Evolutionary conservation across 2,888 invertebrate species (phyloP), one percentile per base, ranked within the genome.

Genomic region (Agrotis puta): DNA sequence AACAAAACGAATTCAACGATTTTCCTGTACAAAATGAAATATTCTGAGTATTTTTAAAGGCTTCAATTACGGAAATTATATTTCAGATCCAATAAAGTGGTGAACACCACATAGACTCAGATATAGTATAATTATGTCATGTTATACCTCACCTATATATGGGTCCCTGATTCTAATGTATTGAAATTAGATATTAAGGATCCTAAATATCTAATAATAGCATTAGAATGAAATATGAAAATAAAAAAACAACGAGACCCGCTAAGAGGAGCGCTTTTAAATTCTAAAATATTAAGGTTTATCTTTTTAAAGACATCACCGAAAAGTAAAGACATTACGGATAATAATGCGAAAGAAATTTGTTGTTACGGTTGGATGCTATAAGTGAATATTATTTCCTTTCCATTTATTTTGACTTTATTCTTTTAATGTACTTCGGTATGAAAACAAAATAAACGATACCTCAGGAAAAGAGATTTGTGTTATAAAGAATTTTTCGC

Each of bases 381-480:
- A 74, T 82, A 84, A 84, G 80, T 74, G 82, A 72, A 84, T 84
- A 77, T 77, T 81, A 86, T 88, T 90, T 89, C 82, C 80, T 80
- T 45, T 27, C 76, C 76, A 82, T 78, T 81, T 84, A 79, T 87
- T 83, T 85, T 77, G 59, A 84, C 83, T 83, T 78, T 81, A 77
- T 80, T 76, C 69, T 47, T 66, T 67, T 81, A 81, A 82, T 84
- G 81, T 77, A 75, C 73, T 62, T 59, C 64, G 11, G 27, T 33
- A n/a, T 27, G n/a, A 43, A 14, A 14, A 69, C 16, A 61, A 67
- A 76, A 65, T 77, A 80, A 76, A 78, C 18, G 57, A 68, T 62
- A 66, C 3, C 4, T 20, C 14, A 11, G 16, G 4, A 24, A 67
- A 20, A 56, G 14, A 11, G 16, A 70, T 6, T 18, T 5, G 1